phyloP scores from a whole-genome alignment of 2,888 invertebrate genomes.

The Sphaeridia pumilis region DNA sequence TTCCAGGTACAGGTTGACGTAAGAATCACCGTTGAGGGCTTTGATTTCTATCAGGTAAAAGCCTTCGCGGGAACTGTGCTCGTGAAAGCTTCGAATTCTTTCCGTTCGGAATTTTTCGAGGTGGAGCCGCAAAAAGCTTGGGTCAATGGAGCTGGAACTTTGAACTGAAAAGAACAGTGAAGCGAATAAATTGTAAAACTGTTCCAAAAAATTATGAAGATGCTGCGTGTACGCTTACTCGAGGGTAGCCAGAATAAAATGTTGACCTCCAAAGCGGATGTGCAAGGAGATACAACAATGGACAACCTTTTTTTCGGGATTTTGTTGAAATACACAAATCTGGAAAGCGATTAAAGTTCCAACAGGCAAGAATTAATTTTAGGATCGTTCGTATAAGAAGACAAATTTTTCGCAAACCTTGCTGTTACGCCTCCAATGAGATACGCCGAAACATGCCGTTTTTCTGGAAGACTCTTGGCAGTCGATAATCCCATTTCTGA shows the following conservation, averaged over 20 bases:
- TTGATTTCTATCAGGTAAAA: conserved; percentile 35
- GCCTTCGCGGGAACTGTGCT: conserved; percentile 26
- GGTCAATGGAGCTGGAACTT: background rate
- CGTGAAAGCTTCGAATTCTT: conserved; percentile 31
- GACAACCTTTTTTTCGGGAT: conserved; percentile 38
- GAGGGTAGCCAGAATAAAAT: conserved; percentile 37
- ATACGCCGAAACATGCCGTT: conserved; percentile 32
- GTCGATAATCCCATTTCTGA: conserved; percentile 12
- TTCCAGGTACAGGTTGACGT: conserved; percentile 36
- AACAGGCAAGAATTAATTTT: background rate
- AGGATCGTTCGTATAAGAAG: background rate
- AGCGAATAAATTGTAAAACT: background rate
- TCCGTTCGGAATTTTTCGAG: conserved; percentile 33
- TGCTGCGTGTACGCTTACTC: conserved; percentile 18
- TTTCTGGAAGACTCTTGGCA: conserved; percentile 29
- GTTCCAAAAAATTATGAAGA: background rate
- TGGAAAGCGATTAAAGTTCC: conserved; percentile 25
- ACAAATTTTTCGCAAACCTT: conserved; percentile 15
- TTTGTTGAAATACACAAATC: conserved; percentile 39
- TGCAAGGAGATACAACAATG: conserved; percentile 42
- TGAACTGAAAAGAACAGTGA: background rate
- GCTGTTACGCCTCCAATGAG: conserved; percentile 29
- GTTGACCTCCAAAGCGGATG: conserved; percentile 40
- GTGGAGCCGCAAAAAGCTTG: background rate
- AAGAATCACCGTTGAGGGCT: conserved; percentile 35